These are phyloP conservation scores for Thunnus albacares DNA, from an alignment of 2,797 vertebrate genomes.

Conservation along the genomic window DNA sequence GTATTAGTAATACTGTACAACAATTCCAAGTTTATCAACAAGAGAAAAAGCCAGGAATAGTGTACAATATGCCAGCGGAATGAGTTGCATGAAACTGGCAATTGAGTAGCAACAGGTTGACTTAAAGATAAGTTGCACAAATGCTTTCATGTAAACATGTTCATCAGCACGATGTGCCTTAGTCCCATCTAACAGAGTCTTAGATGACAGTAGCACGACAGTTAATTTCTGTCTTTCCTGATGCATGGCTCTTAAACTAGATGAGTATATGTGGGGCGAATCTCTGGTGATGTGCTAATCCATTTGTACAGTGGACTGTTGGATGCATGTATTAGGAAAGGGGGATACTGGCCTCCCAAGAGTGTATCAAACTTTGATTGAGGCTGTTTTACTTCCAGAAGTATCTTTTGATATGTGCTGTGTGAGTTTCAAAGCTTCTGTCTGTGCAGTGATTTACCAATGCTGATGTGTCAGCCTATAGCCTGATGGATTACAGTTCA, in stretches of 20 bases:
- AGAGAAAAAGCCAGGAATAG: not conserved
- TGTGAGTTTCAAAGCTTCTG: slow-evolving; percentile 15
- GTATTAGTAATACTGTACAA: too few species aligned
- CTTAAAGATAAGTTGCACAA: too few species aligned
- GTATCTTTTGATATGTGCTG: not conserved
- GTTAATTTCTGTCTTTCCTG: not conserved
- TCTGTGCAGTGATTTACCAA: slow-evolving; percentile 47
- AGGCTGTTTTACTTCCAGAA: slow-evolving; percentile 2
- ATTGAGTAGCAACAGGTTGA: too few species aligned
- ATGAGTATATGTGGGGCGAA: not conserved
- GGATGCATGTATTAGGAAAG: not conserved
- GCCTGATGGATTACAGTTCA: slow-evolving; percentile 66
- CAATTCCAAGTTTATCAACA: not conserved
- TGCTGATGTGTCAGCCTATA: slow-evolving; percentile 50
- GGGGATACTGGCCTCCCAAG: not conserved
- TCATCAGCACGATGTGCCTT: too few species aligned
- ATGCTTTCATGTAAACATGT: too few species aligned
- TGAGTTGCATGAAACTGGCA: too few species aligned
- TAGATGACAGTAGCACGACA: too few species aligned
- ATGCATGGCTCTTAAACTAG: not conserved
- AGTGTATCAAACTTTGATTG: not conserved
- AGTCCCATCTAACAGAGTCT: too few species aligned
- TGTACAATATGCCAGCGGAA: not conserved
- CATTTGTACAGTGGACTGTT: not conserved
- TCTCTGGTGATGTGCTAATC: not conserved